phyloP scores from a whole-genome alignment of 2,888 invertebrate genomes.

The Thera britannica region DNA sequence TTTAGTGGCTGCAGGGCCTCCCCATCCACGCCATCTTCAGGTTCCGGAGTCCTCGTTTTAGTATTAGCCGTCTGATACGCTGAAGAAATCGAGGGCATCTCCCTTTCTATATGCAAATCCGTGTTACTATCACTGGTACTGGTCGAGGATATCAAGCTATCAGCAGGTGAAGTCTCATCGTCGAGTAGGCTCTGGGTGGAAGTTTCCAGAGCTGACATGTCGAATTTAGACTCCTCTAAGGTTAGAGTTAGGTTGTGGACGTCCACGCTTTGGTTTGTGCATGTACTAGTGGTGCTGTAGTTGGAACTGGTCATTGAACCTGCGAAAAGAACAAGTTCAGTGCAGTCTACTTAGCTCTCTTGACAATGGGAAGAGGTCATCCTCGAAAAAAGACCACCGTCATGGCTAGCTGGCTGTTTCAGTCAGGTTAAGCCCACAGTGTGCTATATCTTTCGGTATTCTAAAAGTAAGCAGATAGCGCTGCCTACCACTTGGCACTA shows the following conservation, averaged over 20 bases:
- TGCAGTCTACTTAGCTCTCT: neutral
- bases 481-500: too few species aligned
- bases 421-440: too few species aligned
- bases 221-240: slow-evolving; percentile 90
- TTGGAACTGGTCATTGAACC: slow-evolving; percentile 83
- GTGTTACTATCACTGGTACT: slow-evolving; percentile 87
- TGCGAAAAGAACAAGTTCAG: slow-evolving; percentile 42
- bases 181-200: slow-evolving; percentile 89
- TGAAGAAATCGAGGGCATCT: slow-evolving; percentile 73
- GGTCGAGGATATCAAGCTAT: slow-evolving; percentile 88
- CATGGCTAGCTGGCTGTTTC: too few species aligned
- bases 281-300: slow-evolving; percentile 80
- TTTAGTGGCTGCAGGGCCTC: slow-evolving; percentile 63
- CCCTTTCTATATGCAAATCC: slow-evolving; percentile 76
- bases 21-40: slow-evolving; percentile 70
- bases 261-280: slow-evolving; percentile 77
- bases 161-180: slow-evolving; percentile 93
- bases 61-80: slow-evolving; percentile 83
- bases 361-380: too few species aligned
- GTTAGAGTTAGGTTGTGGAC: slow-evolving; percentile 86
- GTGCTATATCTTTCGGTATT: too few species aligned
- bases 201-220: slow-evolving; percentile 88
- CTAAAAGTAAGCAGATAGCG: too few species aligned
- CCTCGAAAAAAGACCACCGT: too few species aligned
- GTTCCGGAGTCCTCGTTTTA: slow-evolving; percentile 80